These are phyloP conservation scores for Lycopodina hypogea DNA, from an alignment of 37 sponge, comb jelly and placozoan genomes.

Conservation along the genomic window DNA sequence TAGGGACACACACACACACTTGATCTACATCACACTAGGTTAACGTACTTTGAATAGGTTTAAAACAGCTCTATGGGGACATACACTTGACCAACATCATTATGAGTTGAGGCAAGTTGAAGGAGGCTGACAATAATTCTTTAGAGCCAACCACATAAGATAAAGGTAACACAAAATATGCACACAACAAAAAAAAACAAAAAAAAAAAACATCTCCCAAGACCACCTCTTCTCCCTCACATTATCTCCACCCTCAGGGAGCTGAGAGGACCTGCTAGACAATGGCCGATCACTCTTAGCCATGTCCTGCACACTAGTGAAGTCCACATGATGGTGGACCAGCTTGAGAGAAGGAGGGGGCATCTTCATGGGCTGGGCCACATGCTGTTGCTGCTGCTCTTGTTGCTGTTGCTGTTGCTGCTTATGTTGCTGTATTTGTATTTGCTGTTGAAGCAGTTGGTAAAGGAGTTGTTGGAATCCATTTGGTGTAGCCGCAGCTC, in stretches of 20 bases:
- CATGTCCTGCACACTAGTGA: slow-evolving; percentile 16
- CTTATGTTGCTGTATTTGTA: neutral
- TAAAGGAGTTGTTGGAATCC: neutral
- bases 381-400: neutral
- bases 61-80: too few species aligned
- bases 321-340: slow-evolving; percentile 5
- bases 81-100: too few species aligned
- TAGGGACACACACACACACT: too few species aligned
- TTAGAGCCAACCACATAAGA: too few species aligned
- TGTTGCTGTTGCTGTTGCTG: slow-evolving; percentile 5
- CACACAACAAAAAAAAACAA: too few species aligned
- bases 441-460: slow-evolving; percentile 7
- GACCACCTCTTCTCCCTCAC: neutral
- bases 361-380: neutral
- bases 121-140: too few species aligned
- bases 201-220: too few species aligned
- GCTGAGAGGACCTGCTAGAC: neutral
- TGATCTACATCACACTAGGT: too few species aligned
- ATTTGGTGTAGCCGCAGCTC: neutral
- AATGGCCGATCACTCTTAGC: slow-evolving; percentile 14
- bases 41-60: too few species aligned
- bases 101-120: too few species aligned
- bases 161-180: too few species aligned
- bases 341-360: neutral
- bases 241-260: neutral